phyloP scores from a whole-genome alignment of 2,888 invertebrate species.

The Papilio demoleus region DNA sequence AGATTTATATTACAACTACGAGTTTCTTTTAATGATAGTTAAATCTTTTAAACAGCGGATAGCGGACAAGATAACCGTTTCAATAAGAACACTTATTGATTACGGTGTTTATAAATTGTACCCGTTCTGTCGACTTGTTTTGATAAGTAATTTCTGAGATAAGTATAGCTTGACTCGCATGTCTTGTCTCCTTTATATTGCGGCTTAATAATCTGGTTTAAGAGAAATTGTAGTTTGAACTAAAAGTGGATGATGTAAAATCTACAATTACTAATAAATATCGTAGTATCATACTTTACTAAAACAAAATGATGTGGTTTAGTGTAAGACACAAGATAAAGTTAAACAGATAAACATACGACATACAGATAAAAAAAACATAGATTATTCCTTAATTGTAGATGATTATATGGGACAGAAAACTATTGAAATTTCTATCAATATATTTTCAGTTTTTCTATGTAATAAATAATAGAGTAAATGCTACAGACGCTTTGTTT shows the following conservation, averaged over 20 bases:
- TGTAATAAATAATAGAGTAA: not conserved
- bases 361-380: no score
- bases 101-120: slow-evolving; percentile 4
- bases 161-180: not conserved
- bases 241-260: not conserved
- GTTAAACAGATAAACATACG: no score
- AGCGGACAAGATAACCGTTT: not conserved
- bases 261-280: not conserved
- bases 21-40: not conserved
- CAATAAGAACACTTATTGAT: not conserved
- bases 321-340: no score
- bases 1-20: not conserved
- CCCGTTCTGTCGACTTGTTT: not conserved
- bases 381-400: not conserved
- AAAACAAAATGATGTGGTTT: no score
- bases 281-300: no score
- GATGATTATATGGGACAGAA: not conserved
- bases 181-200: slow-evolving; percentile 1
- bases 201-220: slow-evolving; percentile 4
- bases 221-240: slow-evolving; percentile 2
- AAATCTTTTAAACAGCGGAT: not conserved
- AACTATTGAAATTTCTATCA: not conserved
- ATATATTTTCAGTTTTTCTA: not conserved
- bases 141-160: slow-evolving; percentile 14
- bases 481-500: not conserved